Conservation (phyloP, 2,797 vertebrate species). For the Silurus lanzhouensis region DNA sequence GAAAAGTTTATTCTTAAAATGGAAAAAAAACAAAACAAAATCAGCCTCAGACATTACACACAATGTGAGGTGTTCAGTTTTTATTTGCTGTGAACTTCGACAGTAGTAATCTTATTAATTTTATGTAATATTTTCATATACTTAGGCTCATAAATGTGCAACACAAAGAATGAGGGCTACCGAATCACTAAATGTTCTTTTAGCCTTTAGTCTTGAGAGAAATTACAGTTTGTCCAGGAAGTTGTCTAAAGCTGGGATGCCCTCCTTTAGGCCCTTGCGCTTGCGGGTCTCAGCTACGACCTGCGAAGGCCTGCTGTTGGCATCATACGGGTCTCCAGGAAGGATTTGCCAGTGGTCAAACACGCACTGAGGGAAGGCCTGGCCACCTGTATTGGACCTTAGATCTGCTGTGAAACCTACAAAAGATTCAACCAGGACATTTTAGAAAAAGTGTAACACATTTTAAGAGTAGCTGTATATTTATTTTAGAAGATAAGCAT, state of each 20-base stretch:
- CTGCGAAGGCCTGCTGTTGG: constrained; percentile 59
- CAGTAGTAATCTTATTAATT: constrained; percentile 42
- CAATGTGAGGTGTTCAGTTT: constrained; percentile 45
- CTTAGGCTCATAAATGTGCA: constrained; percentile 40
- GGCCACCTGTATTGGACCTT: constrained; percentile 63
- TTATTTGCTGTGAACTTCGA: constrained; percentile 52
- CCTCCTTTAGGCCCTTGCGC: constrained; percentile 65
- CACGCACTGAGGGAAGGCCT: constrained; percentile 66
- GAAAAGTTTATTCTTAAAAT: background rate
- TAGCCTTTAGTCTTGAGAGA: constrained; percentile 23
- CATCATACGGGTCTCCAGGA: constrained; percentile 60
- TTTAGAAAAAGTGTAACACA: background rate
- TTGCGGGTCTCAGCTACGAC: constrained; percentile 62
- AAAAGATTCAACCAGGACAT: background rate
- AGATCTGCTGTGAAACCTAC: constrained; percentile 66
- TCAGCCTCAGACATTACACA: background rate
- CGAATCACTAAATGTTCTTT: constrained; percentile 20
- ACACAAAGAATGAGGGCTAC: constrained; percentile 44
- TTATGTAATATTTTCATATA: constrained; percentile 34
- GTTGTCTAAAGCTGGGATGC: constrained; percentile 63
- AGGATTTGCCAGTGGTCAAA: constrained; percentile 71
- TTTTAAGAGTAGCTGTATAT: background rate
- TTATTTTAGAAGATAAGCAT: constrained; percentile 55
- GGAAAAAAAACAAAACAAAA: background rate
- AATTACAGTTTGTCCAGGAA: constrained; percentile 66